phyloP scores from a whole-genome alignment of 2,113 vertebrate genomes.

The Panurus biarmicus region DNA sequence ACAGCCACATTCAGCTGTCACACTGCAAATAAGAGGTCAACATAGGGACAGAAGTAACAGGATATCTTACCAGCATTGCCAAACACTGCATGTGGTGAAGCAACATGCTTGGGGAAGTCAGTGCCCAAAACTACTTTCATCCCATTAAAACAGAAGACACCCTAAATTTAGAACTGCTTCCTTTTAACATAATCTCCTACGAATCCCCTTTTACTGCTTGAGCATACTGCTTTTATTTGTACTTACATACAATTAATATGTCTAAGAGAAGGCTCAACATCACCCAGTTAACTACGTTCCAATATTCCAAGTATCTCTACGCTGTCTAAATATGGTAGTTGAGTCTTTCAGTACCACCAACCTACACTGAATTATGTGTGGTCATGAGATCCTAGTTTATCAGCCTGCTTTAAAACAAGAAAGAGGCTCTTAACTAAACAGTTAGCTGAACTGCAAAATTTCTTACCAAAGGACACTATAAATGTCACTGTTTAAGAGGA shows the following conservation, averaged over 20 bases:
- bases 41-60: constrained; percentile 29
- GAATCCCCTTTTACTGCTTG: not conserved
- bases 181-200: not conserved
- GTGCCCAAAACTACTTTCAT: not conserved
- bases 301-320: not conserved
- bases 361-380: rapidly evolving
- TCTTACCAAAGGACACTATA: not conserved
- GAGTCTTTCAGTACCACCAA: not conserved
- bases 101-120: not conserved
- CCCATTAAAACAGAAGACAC: not conserved
- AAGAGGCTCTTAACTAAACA: not conserved
- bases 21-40: constrained; percentile 12
- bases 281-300: not conserved
- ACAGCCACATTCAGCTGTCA: constrained; percentile 33
- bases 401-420: not conserved
- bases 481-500: not conserved
- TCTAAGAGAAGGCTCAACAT: not conserved
- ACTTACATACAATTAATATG: not conserved
- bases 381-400: not conserved
- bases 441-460: not conserved
- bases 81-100: constrained; percentile 19
- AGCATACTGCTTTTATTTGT: not conserved
- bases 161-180: constrained; percentile 11
- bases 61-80: constrained; percentile 16
- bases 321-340: not conserved